phyloP scores from a whole-genome alignment of 1,140 invertebrate genomes.

The Musca vetustissima region DNA sequence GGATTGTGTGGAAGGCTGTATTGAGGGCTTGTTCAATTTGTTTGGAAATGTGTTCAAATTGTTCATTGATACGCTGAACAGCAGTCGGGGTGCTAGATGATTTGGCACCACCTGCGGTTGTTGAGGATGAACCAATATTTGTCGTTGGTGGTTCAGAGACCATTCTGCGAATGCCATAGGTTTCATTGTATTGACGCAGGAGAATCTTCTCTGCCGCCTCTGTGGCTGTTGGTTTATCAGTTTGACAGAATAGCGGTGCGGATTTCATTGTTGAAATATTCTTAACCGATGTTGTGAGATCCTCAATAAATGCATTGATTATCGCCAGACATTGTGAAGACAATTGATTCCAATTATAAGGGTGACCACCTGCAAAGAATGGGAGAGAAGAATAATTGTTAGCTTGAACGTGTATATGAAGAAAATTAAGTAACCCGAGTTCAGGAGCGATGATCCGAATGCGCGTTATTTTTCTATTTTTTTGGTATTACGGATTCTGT shows the following conservation, averaged over 20 bases:
- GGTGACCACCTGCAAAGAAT: constrained; percentile 62
- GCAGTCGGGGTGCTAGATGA: constrained; percentile 21
- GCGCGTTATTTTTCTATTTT: too few relatives aligned
- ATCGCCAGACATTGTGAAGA: constrained; percentile 62
- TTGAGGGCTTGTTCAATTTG: constrained; percentile 42
- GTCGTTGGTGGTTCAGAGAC: constrained; percentile 4
- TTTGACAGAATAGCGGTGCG: constrained; percentile 19
- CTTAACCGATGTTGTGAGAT: constrained; percentile 61
- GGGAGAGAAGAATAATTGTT: neutral
- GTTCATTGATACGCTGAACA: constrained; percentile 47
- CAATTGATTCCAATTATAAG: constrained; percentile 76
- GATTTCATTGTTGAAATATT: constrained; percentile 51
- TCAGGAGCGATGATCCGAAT: too few relatives aligned
- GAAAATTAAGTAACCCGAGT: too few relatives aligned
- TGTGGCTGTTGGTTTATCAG: constrained; percentile 35
- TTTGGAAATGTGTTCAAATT: constrained; percentile 52
- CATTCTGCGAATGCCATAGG: constrained; percentile 56
- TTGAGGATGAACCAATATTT: neutral
- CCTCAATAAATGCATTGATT: constrained; percentile 64
- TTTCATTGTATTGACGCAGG: constrained; percentile 52
- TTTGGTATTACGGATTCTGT: too few relatives aligned
- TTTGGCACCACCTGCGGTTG: constrained; percentile 17
- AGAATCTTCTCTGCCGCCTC: constrained; percentile 42
- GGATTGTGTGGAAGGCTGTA: constrained; percentile 58
- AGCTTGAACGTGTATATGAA: too few relatives aligned